Evolutionary conservation across 2,888 invertebrate species (phyloP), one percentile per base, ranked within the genome.

Genomic region (Nomada hirtipes): DNA sequence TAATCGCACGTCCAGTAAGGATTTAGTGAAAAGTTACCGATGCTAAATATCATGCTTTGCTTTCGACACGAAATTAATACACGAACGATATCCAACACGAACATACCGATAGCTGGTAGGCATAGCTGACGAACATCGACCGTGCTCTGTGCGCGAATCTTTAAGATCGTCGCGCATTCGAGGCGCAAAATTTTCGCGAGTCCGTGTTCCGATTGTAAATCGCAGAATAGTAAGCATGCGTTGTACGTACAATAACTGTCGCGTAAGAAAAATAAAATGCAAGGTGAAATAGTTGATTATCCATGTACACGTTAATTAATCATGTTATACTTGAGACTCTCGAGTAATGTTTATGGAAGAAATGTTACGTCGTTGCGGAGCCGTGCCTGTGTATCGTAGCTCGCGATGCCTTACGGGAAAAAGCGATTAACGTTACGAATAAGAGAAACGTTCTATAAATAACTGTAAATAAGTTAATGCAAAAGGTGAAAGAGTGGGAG

Each of bases 291-390:
- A 79, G 82, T 77, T 72, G 68, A 78, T 64, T 71, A 71, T n/a
- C 47, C 29, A 64, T 42, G 74, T 67, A 57, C 52, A 79, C 50
- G 53, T 69, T 80, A 78, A 84, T 86, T 71, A 59, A 79, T 73
- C 70, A 73, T 55, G 87, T 88, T 88, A 80, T 80, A 88, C 80
- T 82, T 76, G 87, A 72, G 84, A 84, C 82, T 84, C 84, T 88
- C 88, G 89, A 88, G 88, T 85, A 85, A 88, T 83, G 82, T 88
- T 88, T 88, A 89, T 82, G 76, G 82, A 64, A 52, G 72, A 80
- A 71, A 84, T 86, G 83, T 87, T 88, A 82, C 84, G 68, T 88
- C 82, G 73, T 85, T 75, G 68, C 81, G 85, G 84, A 81, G 76
- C 72, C 61, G 53, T 72, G 47, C 60, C 61, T 63, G 47, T 57